Evolutionary conservation across 2,888 invertebrate species (phyloP).

Genomic region (Scelioninae gen. 2): DNA sequence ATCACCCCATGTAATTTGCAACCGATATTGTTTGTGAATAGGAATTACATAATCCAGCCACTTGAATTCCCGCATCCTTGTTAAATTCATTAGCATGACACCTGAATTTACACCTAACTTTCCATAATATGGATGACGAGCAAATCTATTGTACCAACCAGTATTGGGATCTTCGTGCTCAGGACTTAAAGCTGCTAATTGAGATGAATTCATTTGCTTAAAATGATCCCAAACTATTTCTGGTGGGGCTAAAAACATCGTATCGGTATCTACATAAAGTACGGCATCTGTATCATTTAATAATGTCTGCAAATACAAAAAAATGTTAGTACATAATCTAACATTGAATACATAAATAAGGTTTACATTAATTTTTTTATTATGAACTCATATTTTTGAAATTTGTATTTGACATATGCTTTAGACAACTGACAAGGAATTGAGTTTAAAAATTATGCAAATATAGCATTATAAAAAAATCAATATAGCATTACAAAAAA

Average conservation of each 20-base stretch:
- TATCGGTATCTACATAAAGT: conserved; percentile 95
- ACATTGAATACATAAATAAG: too few relatives aligned
- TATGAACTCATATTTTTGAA: too few relatives aligned
- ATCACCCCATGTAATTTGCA: conserved; percentile 97
- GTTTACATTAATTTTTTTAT: too few relatives aligned
- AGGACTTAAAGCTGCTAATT: conserved; percentile 90
- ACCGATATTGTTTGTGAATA: conserved; percentile 88
- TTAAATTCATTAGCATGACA: conserved; percentile 98
- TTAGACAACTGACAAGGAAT: too few relatives aligned
- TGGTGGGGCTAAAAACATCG: conserved; percentile 89
- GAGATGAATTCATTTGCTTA: conserved; percentile 86
- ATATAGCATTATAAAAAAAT: too few relatives aligned
- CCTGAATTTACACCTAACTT: conserved; percentile 95
- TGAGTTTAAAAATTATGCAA: too few relatives aligned
- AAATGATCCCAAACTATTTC: conserved; percentile 91
- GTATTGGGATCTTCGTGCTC: conserved; percentile 95
- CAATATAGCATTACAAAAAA: too few relatives aligned
- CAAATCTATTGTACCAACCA: conserved; percentile 97
- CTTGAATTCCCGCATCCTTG: conserved; percentile 89
- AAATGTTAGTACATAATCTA: neutral
- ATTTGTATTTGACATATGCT: too few relatives aligned
- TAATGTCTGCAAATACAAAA: conserved; percentile 80
- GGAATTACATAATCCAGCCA: conserved; percentile 91
- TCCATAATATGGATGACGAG: conserved; percentile 95
- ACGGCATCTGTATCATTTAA: conserved; percentile 88